phyloP scores from a whole-genome alignment of 2,888 invertebrate genomes.

The Nemotelus pantherinus region DNA sequence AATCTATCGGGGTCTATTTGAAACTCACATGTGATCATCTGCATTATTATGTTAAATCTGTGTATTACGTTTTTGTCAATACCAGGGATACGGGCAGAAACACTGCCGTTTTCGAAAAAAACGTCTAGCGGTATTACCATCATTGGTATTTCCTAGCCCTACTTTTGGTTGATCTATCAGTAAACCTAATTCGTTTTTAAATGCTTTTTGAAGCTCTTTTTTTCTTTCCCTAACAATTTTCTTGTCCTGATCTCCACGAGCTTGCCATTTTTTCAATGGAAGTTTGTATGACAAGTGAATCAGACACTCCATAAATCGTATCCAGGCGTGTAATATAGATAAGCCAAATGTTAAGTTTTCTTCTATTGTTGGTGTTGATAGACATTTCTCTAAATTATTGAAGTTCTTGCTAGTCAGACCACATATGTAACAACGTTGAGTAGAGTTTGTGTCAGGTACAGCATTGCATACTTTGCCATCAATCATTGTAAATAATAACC shows the following conservation, averaged over 20 bases:
- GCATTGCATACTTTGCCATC: slow-evolving; percentile 59
- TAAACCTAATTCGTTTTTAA: slow-evolving; percentile 53
- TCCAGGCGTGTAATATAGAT: too few relatives aligned
- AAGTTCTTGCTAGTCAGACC: too few relatives aligned
- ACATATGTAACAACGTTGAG: slow-evolving; percentile 58
- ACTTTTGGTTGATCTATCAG: slow-evolving; percentile 56
- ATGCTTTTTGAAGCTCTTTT: slow-evolving; percentile 41
- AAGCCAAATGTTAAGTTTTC: too few relatives aligned
- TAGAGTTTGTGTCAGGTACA: slow-evolving; percentile 55
- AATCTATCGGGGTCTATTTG: slow-evolving; percentile 2
- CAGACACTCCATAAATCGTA: not conserved
- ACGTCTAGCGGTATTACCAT: slow-evolving; percentile 56
- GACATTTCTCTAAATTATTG: too few relatives aligned
- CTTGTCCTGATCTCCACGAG: slow-evolving; percentile 14
- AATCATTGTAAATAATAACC: slow-evolving; percentile 57
- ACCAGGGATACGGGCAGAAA: slow-evolving; percentile 56
- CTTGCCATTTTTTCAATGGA: slow-evolving; percentile 38
- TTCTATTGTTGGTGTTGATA: too few relatives aligned
- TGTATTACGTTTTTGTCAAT: slow-evolving; percentile 47
- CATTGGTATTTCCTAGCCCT: slow-evolving; percentile 57
- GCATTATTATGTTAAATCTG: slow-evolving; percentile 33
- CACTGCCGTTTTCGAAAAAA: slow-evolving; percentile 56
- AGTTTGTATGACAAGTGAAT: slow-evolving; percentile 47
- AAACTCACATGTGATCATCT: slow-evolving; percentile 33
- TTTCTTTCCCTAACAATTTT: slow-evolving; percentile 19